A percentile compares a stretch with the other conserved stretches of the same genome.
Evolutionary conservation across 1,140 invertebrate genomes (phyloP).

Genomic region (Brachionus koreanus): DNA sequence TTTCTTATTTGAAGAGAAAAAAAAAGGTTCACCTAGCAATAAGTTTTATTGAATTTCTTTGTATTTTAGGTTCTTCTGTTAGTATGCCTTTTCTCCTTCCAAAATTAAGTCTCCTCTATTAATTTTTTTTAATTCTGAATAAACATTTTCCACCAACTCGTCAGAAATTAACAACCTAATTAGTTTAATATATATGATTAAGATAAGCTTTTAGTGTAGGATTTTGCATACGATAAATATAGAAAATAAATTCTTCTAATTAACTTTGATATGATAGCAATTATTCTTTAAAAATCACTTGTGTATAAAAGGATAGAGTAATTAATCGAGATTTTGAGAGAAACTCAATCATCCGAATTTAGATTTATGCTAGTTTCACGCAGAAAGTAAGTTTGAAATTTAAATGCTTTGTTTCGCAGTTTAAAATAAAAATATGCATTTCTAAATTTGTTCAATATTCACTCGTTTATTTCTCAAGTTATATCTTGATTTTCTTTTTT

Average conservation of each 20-base stretch:
- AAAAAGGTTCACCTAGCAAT: not conserved
- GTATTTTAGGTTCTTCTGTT: not conserved
- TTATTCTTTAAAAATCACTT: not conserved
- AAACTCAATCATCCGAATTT: not conserved
- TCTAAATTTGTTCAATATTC: not conserved
- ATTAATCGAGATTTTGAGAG: not conserved
- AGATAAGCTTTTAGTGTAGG: not conserved
- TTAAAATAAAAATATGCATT: not conserved
- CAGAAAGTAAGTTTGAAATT: not conserved
- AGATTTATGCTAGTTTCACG: not conserved
- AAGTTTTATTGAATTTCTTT: not conserved
- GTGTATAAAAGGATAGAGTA: not conserved
- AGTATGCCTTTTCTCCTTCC: not conserved
- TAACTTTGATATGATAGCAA: not conserved
- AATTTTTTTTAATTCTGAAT: not conserved
- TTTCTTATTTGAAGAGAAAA: not conserved
- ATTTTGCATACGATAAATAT: not conserved
- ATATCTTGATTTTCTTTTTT: not conserved
- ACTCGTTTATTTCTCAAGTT: not conserved
- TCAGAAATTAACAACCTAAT: not conserved
- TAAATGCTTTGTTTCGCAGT: not conserved
- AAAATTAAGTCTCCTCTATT: not conserved
- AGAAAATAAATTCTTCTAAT: not conserved
- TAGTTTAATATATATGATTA: not conserved
- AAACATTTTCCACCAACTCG: not conserved